These are phyloP conservation scores for Pandion haliaetus DNA, from an alignment of 2,113 vertebrate genomes.

Conservation along the genomic window DNA sequence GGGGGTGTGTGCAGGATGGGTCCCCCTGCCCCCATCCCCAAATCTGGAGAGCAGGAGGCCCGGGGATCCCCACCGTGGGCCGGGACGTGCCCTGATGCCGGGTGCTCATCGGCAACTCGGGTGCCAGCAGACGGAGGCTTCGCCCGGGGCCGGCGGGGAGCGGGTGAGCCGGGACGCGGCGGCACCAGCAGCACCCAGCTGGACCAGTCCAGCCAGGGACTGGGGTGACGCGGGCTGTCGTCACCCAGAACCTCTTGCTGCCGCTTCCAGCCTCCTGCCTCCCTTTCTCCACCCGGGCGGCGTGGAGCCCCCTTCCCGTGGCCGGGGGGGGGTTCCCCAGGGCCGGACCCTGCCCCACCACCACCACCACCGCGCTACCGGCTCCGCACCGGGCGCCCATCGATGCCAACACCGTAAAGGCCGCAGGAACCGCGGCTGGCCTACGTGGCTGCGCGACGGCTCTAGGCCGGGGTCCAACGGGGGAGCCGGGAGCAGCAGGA, in stretches of 20 bases:
- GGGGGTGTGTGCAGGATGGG: background rate
- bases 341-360: background rate
- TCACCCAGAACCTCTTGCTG: background rate
- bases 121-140: background rate
- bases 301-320: background rate
- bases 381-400: background rate
- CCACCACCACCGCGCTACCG: background rate
- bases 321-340: background rate
- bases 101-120: background rate
- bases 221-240: background rate
- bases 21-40: background rate
- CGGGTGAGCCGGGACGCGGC: background rate
- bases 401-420: rapidly evolving
- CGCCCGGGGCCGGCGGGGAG: background rate
- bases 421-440: background rate
- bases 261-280: background rate
- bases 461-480: too few relatives aligned
- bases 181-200: background rate
- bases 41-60: background rate
- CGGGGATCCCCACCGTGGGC: background rate
- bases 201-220: background rate
- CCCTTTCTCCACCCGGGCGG: rapidly evolving
- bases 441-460: too few relatives aligned
- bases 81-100: background rate
- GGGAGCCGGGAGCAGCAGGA: too few relatives aligned